Evolutionary conservation across 2,888 invertebrate species (phyloP), one percentile per base, ranked within the genome.

Genomic region (Sphaerophoria rueppellii): DNA sequence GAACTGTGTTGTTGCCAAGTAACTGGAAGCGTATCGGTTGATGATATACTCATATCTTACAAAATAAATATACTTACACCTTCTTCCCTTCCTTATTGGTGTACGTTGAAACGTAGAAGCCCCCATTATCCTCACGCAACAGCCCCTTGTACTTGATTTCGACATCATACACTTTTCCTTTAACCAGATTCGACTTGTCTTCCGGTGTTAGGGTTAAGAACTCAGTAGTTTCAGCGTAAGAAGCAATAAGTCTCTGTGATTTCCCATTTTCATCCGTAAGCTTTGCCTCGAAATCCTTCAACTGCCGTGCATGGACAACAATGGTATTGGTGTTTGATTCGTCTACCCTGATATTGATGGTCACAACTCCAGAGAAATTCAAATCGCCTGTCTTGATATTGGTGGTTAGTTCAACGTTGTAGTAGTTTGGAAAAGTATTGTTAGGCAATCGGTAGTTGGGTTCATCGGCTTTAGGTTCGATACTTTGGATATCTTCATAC

Each of bases 1-100:
- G 61, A 95, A 93, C 77, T 95, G 95, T 0, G 95, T 95, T 0
- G 94, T 93, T 5, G 93, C 93, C 3, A 95, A 89, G 46, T 86
- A 81, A n/a, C 88, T 88, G 54, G 6, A 73, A 5, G 14, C 7
- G n/a, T 0, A 5, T 0, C 12, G 11, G 43, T 9, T 65, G 40
- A 32, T 6, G 2, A 57, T 40, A 34, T 35, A 54, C 0, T 11
- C 12, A 35, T 14, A 9, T 43, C 12, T 0, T 6, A 12, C 4
- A 11, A 14, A 46, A 6, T 43, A 65, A 9, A 24, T 11, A 40
- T 67, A 86, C 86, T 87, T 86, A 87, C 87, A 87, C 77, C 75
- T 6, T 77, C 2, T 87, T 34, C 0, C 86, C 86, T 0, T 72
- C 34, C 0, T 77, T 52, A 43, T 90, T 89, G 0, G 73, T 7